These are phyloP conservation scores for Aldabrachelys gigantea DNA, from an alignment of 2,113 vertebrate species.

Conservation along the genomic window DNA sequence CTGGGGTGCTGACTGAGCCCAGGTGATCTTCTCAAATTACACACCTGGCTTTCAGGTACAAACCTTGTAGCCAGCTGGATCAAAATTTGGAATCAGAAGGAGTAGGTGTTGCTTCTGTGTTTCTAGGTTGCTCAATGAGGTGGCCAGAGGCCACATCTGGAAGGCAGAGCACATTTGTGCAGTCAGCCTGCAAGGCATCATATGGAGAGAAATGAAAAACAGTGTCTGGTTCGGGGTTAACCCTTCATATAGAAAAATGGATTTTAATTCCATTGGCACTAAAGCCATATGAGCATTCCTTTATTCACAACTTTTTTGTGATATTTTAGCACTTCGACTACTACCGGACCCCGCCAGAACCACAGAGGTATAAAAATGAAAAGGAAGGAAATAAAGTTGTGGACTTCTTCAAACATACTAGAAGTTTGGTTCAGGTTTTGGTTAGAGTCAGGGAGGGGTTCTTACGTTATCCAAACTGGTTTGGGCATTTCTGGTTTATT, in stretches of 20 bases:
- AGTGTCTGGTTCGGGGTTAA: background rate
- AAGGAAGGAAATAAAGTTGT: conserved; percentile 47
- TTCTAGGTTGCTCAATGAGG: background rate
- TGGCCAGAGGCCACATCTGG: background rate
- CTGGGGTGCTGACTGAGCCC: background rate
- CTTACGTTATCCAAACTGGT: conserved; percentile 1
- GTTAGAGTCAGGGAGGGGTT: conserved; percentile 3
- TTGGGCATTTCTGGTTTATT: conserved; percentile 41
- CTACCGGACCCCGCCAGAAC: background rate
- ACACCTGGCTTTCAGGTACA: background rate
- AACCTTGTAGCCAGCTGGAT: background rate
- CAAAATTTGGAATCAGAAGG: background rate
- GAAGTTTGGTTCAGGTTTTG: conserved; percentile 8
- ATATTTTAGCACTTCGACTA: background rate
- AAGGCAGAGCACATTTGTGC: background rate
- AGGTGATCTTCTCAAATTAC: background rate
- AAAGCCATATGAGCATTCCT: background rate
- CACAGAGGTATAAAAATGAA: background rate
- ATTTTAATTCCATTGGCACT: background rate
- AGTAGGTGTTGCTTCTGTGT: background rate
- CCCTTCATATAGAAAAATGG: background rate
- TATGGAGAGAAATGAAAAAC: rapidly evolving
- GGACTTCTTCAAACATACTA: conserved; percentile 19
- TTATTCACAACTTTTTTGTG: background rate
- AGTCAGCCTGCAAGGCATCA: background rate